Percentiles rank a stretch among this genome's conserved stretches.
These are phyloP conservation scores for Coptotermes formosanus DNA, from an alignment of 1,140 invertebrate genomes.

Conservation along the genomic window DNA sequence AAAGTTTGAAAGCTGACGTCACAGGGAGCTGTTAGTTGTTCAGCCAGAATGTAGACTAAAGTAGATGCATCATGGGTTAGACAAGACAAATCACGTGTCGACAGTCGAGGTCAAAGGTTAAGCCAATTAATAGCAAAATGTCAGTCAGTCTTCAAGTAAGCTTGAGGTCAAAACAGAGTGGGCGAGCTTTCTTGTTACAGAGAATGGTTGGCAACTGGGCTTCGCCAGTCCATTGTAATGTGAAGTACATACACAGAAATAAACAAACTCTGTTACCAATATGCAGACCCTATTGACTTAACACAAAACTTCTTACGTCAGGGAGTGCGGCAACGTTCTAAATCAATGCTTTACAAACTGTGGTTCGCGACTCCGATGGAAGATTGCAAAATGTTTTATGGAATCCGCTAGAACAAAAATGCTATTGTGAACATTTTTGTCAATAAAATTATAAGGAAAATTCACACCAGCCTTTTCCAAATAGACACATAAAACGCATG, in stretches of 20 bases:
- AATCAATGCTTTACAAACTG: not conserved
- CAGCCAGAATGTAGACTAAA: not conserved
- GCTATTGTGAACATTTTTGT: no score
- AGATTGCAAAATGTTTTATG: no score
- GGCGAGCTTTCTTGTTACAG: not conserved
- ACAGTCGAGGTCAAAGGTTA: conserved; percentile 17
- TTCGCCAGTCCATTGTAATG: not conserved
- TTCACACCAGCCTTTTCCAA: no score
- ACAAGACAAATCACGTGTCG: conserved; percentile 17
- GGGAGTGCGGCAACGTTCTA: not conserved
- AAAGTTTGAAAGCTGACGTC: conserved; percentile 11
- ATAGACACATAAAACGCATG: no score
- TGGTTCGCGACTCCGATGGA: no score
- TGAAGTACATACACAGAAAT: conserved; percentile 9
- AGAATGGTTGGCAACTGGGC: not conserved
- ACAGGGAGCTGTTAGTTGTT: conserved; percentile 10
- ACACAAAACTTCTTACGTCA: not conserved
- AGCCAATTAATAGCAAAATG: conserved; percentile 19
- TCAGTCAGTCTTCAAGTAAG: conserved; percentile 15
- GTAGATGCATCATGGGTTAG: conserved; percentile 18
- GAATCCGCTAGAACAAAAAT: no score
- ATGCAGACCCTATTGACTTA: not conserved
- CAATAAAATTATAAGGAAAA: no score
- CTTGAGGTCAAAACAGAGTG: conserved; percentile 14
- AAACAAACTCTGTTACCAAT: not conserved